phyloP scores from a whole-genome alignment of 2,797 vertebrate species.

The Hybognathus amarus region DNA sequence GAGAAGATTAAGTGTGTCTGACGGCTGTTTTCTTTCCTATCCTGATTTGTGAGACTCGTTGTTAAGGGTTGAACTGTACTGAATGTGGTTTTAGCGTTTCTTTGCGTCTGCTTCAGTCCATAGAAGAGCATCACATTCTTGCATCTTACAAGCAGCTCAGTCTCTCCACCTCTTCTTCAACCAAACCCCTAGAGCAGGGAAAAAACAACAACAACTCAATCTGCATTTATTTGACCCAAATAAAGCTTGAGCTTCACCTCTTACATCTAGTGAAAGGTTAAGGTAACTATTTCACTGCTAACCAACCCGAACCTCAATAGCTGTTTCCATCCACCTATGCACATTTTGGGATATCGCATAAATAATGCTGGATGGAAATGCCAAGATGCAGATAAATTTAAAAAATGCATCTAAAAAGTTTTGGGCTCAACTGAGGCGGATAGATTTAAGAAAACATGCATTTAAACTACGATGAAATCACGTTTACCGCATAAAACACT shows the following conservation, averaged over 20 bases:
- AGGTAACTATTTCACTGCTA: not conserved
- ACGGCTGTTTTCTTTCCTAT: slow-evolving; percentile 41
- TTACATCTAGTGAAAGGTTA: not conserved
- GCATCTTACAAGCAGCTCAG: slow-evolving; percentile 68
- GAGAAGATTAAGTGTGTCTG: slow-evolving; percentile 54
- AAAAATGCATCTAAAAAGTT: too few species aligned
- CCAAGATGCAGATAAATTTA: too few species aligned
- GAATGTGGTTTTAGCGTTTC: slow-evolving; percentile 52
- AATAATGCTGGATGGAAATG: not conserved
- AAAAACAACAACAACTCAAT: slow-evolving; percentile 1
- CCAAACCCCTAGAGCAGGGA: slow-evolving; percentile 71
- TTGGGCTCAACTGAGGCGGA: not conserved
- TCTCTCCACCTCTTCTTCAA: slow-evolving; percentile 76
- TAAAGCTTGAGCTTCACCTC: not conserved
- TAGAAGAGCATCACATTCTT: slow-evolving; percentile 25
- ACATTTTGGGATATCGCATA: not conserved
- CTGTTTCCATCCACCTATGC: not conserved
- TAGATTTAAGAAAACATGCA: not conserved
- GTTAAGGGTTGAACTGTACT: slow-evolving; percentile 49
- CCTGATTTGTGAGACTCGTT: slow-evolving; percentile 52
- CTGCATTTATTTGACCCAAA: slow-evolving; percentile 19
- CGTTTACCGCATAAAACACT: too few species aligned
- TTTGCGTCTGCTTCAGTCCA: slow-evolving; percentile 59
- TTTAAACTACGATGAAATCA: too few species aligned
- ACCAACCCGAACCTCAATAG: not conserved